Percentiles rank a stretch among this genome's conserved stretches.
phyloP scores from a whole-genome alignment of 2,888 invertebrate species.

The Drosophila niveifrons region DNA sequence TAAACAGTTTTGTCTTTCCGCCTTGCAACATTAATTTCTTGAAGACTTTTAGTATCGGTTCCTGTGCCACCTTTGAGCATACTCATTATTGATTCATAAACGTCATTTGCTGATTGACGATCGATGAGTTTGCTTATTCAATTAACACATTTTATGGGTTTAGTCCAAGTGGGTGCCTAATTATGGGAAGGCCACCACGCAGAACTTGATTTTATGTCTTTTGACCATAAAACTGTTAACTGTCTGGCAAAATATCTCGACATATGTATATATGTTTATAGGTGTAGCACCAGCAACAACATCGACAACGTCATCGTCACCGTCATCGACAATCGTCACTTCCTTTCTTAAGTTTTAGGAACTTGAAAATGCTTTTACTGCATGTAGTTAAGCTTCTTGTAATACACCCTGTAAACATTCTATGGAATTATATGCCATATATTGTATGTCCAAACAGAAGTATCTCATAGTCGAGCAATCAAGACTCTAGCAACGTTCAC shows the following conservation, averaged over 20 bases:
- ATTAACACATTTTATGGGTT: constrained; percentile 81
- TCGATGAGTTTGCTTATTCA: constrained; percentile 72
- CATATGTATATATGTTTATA: constrained; percentile 25
- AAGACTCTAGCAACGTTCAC: background rate
- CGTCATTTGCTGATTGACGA: constrained; percentile 65
- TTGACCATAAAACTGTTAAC: constrained; percentile 62
- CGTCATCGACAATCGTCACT: constrained; percentile 57
- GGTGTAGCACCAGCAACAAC: constrained; percentile 36
- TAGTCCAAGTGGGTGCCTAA: constrained; percentile 56
- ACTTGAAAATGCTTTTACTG: constrained; percentile 38
- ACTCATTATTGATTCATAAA: constrained; percentile 60
- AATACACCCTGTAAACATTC: constrained; percentile 4
- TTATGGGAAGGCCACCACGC: constrained; percentile 58
- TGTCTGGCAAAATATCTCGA: constrained; percentile 41
- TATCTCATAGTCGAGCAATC: background rate
- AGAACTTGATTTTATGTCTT: constrained; percentile 68
- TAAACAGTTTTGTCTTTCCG: background rate
- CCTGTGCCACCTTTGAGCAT: constrained; percentile 8
- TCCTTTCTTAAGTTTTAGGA: constrained; percentile 58
- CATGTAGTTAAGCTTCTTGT: constrained; percentile 14
- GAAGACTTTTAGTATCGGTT: background rate
- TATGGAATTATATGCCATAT: background rate
- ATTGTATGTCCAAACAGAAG: background rate
- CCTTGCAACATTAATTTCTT: background rate
- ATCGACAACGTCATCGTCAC: constrained; percentile 9